A percentile compares a stretch with the other conserved stretches of the same genome.
Evolutionary conservation across 2,888 invertebrate species (phyloP).

Genomic region (Iphiclides podalirius): DNA sequence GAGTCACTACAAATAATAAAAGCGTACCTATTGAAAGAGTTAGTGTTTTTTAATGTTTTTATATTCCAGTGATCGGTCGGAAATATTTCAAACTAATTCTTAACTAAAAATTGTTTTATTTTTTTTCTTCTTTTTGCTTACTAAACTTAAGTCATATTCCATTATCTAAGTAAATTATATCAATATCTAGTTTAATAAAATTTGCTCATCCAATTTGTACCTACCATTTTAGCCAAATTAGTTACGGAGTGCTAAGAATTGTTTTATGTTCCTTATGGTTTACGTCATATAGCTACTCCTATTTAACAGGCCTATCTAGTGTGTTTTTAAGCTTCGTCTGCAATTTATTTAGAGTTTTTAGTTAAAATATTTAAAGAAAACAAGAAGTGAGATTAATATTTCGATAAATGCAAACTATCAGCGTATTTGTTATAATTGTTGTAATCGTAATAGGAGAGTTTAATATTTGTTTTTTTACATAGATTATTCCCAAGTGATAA

Average conservation of each 20-base stretch:
- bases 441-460: constrained; percentile 78
- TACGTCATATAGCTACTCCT: constrained; percentile 24
- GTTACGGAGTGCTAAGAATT: constrained; percentile 34
- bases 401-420: constrained; percentile 60
- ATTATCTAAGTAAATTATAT: constrained; percentile 73
- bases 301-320: constrained; percentile 47
- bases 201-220: constrained; percentile 77
- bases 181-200: constrained; percentile 61
- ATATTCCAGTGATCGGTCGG: not conserved
- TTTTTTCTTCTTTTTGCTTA: constrained; percentile 53
- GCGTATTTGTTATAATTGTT: constrained; percentile 74
- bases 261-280: constrained; percentile 27
- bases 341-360: constrained; percentile 46
- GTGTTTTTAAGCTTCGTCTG: constrained; percentile 51
- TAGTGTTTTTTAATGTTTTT: not conserved
- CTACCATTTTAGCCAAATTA: constrained; percentile 62
- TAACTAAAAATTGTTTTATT: too few species aligned
- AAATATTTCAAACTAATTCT: too few species aligned
- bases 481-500: constrained; percentile 50
- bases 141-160: constrained; percentile 73
- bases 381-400: constrained; percentile 77
- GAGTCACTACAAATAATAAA: not conserved
- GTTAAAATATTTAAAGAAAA: constrained; percentile 61
- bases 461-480: constrained; percentile 70
- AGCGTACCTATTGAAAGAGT: not conserved